Evolutionary conservation across 2,888 invertebrate genomes (phyloP).

Genomic region (Drosophila kanekoi): DNA sequence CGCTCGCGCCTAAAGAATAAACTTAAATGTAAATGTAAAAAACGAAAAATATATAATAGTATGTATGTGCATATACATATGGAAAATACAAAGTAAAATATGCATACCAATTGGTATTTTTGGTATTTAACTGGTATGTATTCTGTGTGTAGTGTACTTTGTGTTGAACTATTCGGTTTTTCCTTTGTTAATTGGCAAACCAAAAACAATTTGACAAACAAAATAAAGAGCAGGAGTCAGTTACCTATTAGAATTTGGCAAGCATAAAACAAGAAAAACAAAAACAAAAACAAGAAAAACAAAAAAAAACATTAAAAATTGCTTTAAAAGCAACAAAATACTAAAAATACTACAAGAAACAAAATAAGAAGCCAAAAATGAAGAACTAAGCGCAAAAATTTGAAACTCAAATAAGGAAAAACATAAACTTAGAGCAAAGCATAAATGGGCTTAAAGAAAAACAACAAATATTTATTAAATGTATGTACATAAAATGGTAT

Average conservation of each 20-base stretch:
- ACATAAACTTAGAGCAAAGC: constrained; percentile 45
- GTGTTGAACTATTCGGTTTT: constrained; percentile 59
- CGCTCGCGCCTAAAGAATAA: constrained; percentile 68
- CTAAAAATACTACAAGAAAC: constrained; percentile 30
- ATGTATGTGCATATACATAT: constrained; percentile 19
- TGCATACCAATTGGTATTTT: constrained; percentile 47
- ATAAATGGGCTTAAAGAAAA: constrained; percentile 54
- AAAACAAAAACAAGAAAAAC: constrained; percentile 34
- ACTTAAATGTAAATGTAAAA: constrained; percentile 37
- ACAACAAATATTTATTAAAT: constrained; percentile 61
- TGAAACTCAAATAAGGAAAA: constrained; percentile 13
- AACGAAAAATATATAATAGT: constrained; percentile 12
- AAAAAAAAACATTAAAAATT: constrained; percentile 45
- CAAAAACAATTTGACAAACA: constrained; percentile 75
- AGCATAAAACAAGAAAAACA: constrained; percentile 54
- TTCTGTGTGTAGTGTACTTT: constrained; percentile 56
- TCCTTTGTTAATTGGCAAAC: constrained; percentile 78
- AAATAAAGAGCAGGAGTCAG: constrained; percentile 85
- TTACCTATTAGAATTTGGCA: constrained; percentile 84
- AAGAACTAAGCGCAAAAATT: constrained; percentile 39
- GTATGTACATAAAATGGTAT: constrained; percentile 71
- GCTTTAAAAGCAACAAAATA: constrained; percentile 76
- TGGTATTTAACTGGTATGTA: constrained; percentile 43
- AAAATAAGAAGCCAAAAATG: constrained; percentile 35
- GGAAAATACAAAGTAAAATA: constrained; percentile 30